These are phyloP conservation scores for Phainopepla nitens DNA, from an alignment of 2,113 vertebrate species.

Conservation along the genomic window DNA sequence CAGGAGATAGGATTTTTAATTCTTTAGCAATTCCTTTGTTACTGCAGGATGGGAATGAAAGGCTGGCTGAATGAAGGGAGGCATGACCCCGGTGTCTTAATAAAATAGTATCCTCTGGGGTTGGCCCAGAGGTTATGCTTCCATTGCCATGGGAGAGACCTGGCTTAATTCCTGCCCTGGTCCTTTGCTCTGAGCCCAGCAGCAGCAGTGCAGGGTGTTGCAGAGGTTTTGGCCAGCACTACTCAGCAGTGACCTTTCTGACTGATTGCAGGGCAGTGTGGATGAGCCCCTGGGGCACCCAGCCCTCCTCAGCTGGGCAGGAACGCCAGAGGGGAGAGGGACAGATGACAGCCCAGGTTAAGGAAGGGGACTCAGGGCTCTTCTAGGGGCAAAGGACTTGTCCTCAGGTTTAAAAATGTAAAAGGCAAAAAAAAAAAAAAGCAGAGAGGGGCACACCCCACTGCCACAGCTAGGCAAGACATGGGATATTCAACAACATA, in stretches of 20 bases:
- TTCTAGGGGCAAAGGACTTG: not conserved
- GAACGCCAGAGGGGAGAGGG: rapidly evolving
- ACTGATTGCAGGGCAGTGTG: not conserved
- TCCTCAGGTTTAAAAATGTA: not conserved
- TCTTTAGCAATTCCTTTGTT: conserved; percentile 39
- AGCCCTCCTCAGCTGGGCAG: not conserved
- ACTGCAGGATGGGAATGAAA: not conserved
- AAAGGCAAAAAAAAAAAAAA: not conserved
- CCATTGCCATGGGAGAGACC: not conserved
- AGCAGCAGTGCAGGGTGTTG: not conserved
- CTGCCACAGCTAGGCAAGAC: conserved; percentile 1
- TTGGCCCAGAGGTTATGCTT: not conserved
- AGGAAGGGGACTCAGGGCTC: not conserved
- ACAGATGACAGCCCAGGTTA: not conserved
- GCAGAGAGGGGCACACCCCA: not conserved
- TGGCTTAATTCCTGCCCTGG: conserved; percentile 8
- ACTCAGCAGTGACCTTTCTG: not conserved
- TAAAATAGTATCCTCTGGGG: conserved; percentile 20
- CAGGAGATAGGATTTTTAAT: not conserved
- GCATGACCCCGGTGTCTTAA: not conserved
- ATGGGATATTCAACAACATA: conserved; percentile 41
- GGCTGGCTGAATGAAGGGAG: not conserved
- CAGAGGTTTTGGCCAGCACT: not conserved
- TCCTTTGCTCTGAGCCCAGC: not conserved
- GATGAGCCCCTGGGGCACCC: not conserved